Percentiles rank a stretch among this genome's conserved stretches.
Evolutionary conservation across 2,888 invertebrate genomes (phyloP).

Genomic region (Tryphoninae sp.): DNA sequence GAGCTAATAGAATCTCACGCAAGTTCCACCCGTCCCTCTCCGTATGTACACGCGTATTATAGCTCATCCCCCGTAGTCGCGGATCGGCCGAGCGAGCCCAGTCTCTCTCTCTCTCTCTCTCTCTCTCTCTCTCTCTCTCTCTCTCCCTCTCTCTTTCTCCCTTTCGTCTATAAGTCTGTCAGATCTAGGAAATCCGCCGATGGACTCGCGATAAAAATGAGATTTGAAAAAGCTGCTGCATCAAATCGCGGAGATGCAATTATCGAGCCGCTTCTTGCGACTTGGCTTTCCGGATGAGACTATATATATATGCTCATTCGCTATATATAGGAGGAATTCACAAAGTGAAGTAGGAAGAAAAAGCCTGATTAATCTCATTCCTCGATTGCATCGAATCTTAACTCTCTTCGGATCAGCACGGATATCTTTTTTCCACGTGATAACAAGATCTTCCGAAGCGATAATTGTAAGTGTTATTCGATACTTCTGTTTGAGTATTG

Average conservation of each 20-base stretch:
- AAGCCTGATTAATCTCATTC: constrained; percentile 42
- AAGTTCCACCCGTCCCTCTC: constrained; percentile 41
- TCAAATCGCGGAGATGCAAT: constrained; percentile 56
- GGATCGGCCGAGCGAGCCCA: constrained; percentile 36
- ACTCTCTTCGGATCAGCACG: background rate
- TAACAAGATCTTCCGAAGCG: no score
- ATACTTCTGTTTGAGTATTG: background rate
- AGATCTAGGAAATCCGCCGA: constrained; percentile 52
- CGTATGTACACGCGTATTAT: constrained; percentile 14
- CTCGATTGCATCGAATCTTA: constrained; percentile 8
- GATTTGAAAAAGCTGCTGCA: constrained; percentile 53
- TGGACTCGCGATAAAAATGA: constrained; percentile 40
- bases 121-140: background rate
- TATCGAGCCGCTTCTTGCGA: constrained; percentile 49
- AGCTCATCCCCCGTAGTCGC: background rate
- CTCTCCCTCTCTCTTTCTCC: background rate
- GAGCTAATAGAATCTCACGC: constrained; percentile 59
- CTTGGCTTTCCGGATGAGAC: constrained; percentile 24
- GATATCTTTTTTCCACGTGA: background rate
- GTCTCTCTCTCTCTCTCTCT: background rate
- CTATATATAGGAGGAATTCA: constrained; percentile 13
- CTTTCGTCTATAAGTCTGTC: constrained; percentile 45
- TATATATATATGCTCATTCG: background rate
- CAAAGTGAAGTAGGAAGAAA: background rate
- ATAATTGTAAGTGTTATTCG: background rate